Conservation (phyloP, 1,140 invertebrate genomes). For the Lucilia cuprina region DNA sequence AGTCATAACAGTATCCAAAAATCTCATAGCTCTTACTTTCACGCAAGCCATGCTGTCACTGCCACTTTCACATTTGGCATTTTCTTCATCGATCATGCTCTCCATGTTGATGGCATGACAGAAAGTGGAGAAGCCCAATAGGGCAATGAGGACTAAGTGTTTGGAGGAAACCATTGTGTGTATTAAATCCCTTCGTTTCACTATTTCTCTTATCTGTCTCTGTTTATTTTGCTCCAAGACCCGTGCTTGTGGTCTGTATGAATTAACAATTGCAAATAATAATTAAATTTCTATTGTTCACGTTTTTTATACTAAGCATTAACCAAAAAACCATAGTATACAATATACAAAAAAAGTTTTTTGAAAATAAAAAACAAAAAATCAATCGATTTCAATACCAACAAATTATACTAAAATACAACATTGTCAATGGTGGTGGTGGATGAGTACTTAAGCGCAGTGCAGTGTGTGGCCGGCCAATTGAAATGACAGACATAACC, state of each 20-base stretch:
- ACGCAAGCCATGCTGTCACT: conserved; percentile 81
- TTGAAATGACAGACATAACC: conserved; percentile 27
- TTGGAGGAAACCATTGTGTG: conserved; percentile 36
- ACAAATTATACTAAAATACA: neutral
- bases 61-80: conserved; percentile 73
- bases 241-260: conserved; percentile 48
- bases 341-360: neutral
- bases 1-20: conserved; percentile 78
- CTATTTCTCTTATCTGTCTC: neutral
- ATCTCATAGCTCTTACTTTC: conserved; percentile 79
- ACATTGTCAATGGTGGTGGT: conserved; percentile 9
- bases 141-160: conserved; percentile 45
- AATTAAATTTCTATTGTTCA: conserved; percentile 63
- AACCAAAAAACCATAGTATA: conserved; percentile 24
- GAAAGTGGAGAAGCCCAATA: conserved; percentile 49
- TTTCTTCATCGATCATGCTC: conserved; percentile 75
- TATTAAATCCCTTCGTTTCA: neutral
- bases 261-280: conserved; percentile 61
- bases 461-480: neutral
- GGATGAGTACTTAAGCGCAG: conserved; percentile 8
- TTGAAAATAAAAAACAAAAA: conserved; percentile 2
- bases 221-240: conserved; percentile 4
- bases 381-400: conserved; percentile 21
- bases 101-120: conserved; percentile 72
- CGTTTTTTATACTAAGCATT: conserved; percentile 60